Evolutionary conservation across 1,140 invertebrate species (phyloP).

Genomic region (Mactra quadrangularis): DNA sequence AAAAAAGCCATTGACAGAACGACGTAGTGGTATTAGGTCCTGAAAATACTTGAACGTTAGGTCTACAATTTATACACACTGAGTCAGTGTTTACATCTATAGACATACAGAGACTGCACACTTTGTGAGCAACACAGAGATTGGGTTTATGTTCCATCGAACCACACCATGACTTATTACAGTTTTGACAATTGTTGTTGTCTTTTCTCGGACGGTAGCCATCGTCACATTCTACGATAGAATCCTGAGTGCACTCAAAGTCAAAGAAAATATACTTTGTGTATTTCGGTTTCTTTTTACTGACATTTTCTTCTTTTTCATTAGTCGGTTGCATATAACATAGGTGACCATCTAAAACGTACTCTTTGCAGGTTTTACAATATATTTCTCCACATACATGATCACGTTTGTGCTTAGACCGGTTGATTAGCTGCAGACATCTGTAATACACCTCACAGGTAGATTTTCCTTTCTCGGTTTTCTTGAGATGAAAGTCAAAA

Average conservation of each 20-base stretch:
- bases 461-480: conserved; percentile 14
- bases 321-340: conserved; percentile 19
- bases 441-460: conserved; percentile 51
- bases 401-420: too few species aligned
- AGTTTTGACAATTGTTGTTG: neutral
- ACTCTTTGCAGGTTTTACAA: too few species aligned
- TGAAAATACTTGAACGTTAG: conserved; percentile 2
- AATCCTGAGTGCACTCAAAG: conserved; percentile 30
- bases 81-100: neutral
- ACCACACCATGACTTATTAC: conserved; percentile 7
- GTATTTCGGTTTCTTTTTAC: conserved; percentile 5
- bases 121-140: conserved; percentile 29
- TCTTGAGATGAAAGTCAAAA: conserved; percentile 36
- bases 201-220: conserved; percentile 3
- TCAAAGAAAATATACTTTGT: conserved; percentile 40
- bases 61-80: neutral
- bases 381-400: too few species aligned
- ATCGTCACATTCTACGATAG: neutral
- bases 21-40: neutral
- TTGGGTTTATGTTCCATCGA: conserved; percentile 34
- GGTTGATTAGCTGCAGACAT: conserved; percentile 56
- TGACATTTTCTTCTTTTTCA: neutral
- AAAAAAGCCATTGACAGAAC: conserved; percentile 31
- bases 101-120: neutral
- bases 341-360: neutral